phyloP scores from a whole-genome alignment of 2,797 vertebrate species.

The Malacoraja senta region DNA sequence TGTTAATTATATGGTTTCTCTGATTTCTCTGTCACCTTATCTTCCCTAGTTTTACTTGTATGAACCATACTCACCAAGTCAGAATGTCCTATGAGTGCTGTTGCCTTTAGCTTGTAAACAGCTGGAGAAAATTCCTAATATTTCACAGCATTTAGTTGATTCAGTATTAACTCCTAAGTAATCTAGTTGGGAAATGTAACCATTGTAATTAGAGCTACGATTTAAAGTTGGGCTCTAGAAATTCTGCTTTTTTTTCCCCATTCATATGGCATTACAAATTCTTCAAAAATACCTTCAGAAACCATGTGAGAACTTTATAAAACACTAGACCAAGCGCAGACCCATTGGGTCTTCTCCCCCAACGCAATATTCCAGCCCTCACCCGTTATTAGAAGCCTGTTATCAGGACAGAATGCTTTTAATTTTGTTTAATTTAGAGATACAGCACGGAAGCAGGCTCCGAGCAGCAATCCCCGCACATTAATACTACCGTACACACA shows the following conservation, averaged over 20 bases:
- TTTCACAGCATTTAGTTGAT: background rate
- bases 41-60: background rate
- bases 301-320: background rate
- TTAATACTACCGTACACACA: too few species aligned
- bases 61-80: background rate
- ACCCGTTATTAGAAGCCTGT: background rate
- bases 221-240: background rate
- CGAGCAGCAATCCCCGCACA: too few species aligned
- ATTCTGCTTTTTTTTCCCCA: background rate
- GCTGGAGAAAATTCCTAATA: slow-evolving; percentile 9
- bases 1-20: slow-evolving; percentile 11
- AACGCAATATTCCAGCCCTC: too few species aligned
- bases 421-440: too few species aligned
- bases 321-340: background rate
- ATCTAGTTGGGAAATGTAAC: background rate
- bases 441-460: too few species aligned
- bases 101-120: background rate
- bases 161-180: background rate
- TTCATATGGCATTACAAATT: background rate
- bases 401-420: background rate
- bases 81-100: background rate
- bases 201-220: background rate
- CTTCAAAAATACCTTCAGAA: too few species aligned
- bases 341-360: too few species aligned
- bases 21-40: slow-evolving; percentile 19